A percentile compares a stretch with the other conserved stretches of the same genome.
Conservation (phyloP, 2,797 vertebrate species). For the Hyperoplus immaculatus region DNA sequence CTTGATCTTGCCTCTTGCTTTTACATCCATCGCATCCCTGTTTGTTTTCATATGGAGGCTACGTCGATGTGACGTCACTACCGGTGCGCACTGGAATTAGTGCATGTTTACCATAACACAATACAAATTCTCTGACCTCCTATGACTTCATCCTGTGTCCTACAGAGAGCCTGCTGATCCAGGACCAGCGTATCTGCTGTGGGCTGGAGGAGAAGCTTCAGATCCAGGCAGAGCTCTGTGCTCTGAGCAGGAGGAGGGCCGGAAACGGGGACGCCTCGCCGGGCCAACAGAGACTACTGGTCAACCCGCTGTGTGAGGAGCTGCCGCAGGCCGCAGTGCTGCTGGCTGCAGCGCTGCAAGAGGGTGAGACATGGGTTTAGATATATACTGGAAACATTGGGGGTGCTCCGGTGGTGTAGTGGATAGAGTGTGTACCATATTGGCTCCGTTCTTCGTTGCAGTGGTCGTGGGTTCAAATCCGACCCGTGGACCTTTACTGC, state of each 20-base stretch:
- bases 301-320: slow-evolving; percentile 89
- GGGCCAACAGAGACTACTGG: slow-evolving; percentile 87
- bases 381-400: neutral
- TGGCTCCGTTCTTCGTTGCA: too few relatives aligned
- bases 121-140: neutral
- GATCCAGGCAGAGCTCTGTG: slow-evolving; percentile 87
- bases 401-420: too few relatives aligned
- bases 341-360: slow-evolving; percentile 90
- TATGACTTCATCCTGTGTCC: neutral
- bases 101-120: too few relatives aligned
- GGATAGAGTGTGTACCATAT: too few relatives aligned
- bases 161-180: slow-evolving; percentile 89
- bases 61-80: too few relatives aligned
- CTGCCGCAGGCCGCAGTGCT: slow-evolving; percentile 87
- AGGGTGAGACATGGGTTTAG: slow-evolving; percentile 82
- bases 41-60: neutral
- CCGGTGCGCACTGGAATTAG: too few relatives aligned
- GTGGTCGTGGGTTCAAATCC: too few relatives aligned
- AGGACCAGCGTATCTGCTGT: slow-evolving; percentile 94
- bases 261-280: slow-evolving; percentile 62
- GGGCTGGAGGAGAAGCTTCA: slow-evolving; percentile 94
- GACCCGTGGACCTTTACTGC: too few relatives aligned
- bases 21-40: neutral
- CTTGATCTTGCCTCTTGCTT: neutral
- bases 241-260: slow-evolving; percentile 77